Base-by-base conservation (phyloP, 1,140 invertebrate species). In the Pseudomyrmex sp. region DNA sequence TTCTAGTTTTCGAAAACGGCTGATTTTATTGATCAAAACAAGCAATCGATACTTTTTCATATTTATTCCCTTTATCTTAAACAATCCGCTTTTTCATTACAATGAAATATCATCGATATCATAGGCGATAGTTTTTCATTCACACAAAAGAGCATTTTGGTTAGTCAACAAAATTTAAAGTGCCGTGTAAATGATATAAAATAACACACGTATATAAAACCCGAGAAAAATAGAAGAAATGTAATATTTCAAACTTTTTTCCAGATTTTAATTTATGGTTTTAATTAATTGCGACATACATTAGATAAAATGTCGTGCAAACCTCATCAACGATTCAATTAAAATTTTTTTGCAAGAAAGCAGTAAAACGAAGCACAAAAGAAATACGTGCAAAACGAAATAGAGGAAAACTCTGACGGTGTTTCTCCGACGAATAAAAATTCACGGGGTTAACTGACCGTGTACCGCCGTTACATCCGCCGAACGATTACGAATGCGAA, bases 401-500 rank as follows among this genome's bases (percentile, higher is more conserved):
- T 23, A 54, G 8, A 54, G 4, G 44, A 35, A 35, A 35, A 35
- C 5, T 1, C 15, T 12, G 15, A 10, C 12, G 26, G 10, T 76
- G 18, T 54, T 68, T 54, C 35, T 9, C 5, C 26, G 13, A 8
- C 4, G 2, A 68, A 77, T 77, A 77, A 77, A 77, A 77, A 68
- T 77, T 68, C 13, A 77, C 18, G 26, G 1, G 48, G 7, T 66
- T 66, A 44, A 68, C 12, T 54, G 26, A 52, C 46, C 12, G 12
- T 65, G 20, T n/a, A 54, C 2, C 62, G n/a, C 63, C 35, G 62
- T 77, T 66, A 66, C n/a, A 44, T 20, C 8, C 66, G 35, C 18
- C n/a, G 26, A 62, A 56, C 23, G 35, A 77, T 69, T 69, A 54
- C 8, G 61, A 76, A 66, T 76, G 44, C 23, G 23, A 68, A 65